phyloP scores from a whole-genome alignment of 2,888 invertebrate species.

The Sphaerophoria rueppellii region DNA sequence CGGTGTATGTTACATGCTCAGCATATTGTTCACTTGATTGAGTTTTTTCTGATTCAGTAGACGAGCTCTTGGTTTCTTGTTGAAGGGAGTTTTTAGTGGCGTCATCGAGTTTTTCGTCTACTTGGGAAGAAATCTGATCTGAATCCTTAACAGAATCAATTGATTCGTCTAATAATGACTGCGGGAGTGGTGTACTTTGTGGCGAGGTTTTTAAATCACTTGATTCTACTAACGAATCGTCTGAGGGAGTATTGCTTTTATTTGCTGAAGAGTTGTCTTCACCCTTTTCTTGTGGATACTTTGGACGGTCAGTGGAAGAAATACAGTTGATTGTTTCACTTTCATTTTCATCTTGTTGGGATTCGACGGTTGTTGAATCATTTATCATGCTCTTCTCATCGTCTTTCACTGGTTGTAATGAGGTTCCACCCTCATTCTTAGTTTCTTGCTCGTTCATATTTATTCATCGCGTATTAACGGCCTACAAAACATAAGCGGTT shows the following conservation, averaged over 20 bases:
- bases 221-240: background rate
- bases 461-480: too few relatives aligned
- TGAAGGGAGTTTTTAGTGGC: background rate
- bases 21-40: conserved; percentile 78
- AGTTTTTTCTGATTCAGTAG: conserved; percentile 14
- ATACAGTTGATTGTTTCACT: too few relatives aligned
- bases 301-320: too few relatives aligned
- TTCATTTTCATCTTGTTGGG: too few relatives aligned
- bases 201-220: background rate
- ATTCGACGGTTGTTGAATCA: too few relatives aligned
- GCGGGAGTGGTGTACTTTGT: conserved; percentile 14
- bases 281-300: background rate
- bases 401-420: too few relatives aligned
- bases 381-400: too few relatives aligned
- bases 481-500: too few relatives aligned
- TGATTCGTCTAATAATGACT: background rate
- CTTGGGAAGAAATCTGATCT: background rate
- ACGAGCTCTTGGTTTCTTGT: background rate
- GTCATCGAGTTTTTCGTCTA: conserved; percentile 5
- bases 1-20: conserved; percentile 86
- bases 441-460: too few relatives aligned
- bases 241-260: background rate
- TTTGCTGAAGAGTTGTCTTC: background rate
- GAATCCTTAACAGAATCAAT: background rate
- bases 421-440: too few relatives aligned